phyloP scores from a whole-genome alignment of 2,113 vertebrate genomes.

The Noctilio leporinus region DNA sequence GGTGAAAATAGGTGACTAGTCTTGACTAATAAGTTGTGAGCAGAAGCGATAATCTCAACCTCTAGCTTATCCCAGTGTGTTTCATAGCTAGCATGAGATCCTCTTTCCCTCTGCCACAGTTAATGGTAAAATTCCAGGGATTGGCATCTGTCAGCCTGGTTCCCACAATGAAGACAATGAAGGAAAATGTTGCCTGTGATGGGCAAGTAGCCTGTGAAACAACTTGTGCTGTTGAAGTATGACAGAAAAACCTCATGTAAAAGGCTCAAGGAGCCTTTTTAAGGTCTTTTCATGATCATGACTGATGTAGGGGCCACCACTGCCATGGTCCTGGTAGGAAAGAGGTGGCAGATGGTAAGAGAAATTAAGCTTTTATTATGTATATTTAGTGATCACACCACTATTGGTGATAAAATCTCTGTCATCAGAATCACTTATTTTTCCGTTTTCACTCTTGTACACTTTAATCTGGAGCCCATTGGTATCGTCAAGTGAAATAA shows the following conservation, averaged over 20 bases:
- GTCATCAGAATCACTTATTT: conserved; percentile 42
- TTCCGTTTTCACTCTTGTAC: neutral
- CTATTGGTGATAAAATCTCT: conserved; percentile 38
- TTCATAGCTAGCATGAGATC: neutral
- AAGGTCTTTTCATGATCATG: too few species aligned
- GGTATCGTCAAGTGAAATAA: conserved; percentile 28
- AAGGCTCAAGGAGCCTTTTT: too few species aligned
- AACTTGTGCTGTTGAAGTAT: neutral
- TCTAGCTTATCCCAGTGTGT: neutral
- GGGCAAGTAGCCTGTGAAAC: neutral
- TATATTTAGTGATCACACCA: neutral
- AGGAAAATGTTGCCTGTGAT: neutral
- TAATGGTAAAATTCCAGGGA: neutral
- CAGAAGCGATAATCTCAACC: neutral
- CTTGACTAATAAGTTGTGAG: neutral
- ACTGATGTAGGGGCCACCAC: neutral
- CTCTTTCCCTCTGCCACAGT: neutral
- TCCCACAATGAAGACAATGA: too few species aligned
- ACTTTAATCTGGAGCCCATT: neutral
- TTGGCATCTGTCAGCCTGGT: neutral
- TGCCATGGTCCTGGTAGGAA: neutral
- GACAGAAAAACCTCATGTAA: fast-evolving
- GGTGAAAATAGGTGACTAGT: neutral
- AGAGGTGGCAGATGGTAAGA: neutral
- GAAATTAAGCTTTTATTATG: conserved; percentile 39